Base-by-base conservation (phyloP, 1,140 invertebrate genomes). In the Lucilia sericata region DNA sequence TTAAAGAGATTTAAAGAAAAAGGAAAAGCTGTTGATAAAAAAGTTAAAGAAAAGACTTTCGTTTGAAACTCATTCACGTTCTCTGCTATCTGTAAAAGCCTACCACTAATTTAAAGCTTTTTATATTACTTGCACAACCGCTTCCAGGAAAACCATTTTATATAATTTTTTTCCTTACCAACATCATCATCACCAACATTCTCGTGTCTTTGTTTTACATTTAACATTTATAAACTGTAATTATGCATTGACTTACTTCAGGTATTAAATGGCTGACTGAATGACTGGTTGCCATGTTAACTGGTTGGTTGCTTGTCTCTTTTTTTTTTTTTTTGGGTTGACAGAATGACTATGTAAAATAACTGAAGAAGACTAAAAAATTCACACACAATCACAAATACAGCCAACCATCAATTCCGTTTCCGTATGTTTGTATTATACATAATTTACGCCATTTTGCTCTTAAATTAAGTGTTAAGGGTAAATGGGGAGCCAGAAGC, bases 241-340 rank as follows among this genome's bases (percentile, higher is more conserved):
- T 70, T 70, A 70, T 70, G 65, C 65, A n/a, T 70, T 19, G 65
- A 70, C 65, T 70, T 70, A 21, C n/a, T 70, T 70, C n/a, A 8
- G 65, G 65, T 70, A 70, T 70, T 70, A 70, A 70, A 70, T 70
- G 65, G 8, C 9, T 19, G 19, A 70, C n/a, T 70, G 19, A 70
- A 21, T 7, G 21, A 70, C n/a, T 70, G 65, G 21, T 21, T 70
- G 65, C 21, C 8, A 25, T 7, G 8, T 5, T 17, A n/a, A 25
- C 19, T 21, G 19, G 5, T 7, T 70, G 55, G 4, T 1, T 8
- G 42, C 2, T 8, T 42, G 42, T 42, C 10, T 30, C 3, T 30
- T 3, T 30, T 30, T 30, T 30, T 30, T 2, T 30, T 30, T 30
- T 30, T 30, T 30, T 1, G 5, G 42, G 42, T 42, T 42, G 42